These are phyloP conservation scores for Dufourea novaeangliae DNA, from an alignment of 1,140 invertebrate genomes.

Conservation along the genomic window DNA sequence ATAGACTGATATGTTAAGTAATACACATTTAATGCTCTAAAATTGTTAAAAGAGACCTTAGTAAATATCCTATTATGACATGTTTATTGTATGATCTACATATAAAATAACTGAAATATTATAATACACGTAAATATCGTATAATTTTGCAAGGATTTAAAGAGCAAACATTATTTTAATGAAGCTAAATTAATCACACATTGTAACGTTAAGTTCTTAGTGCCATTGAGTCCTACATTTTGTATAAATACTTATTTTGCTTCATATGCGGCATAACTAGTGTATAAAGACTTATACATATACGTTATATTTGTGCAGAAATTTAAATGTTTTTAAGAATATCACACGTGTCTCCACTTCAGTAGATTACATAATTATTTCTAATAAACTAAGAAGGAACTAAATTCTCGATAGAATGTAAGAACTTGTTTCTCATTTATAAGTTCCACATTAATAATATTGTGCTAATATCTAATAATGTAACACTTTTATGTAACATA, in stretches of 20 bases:
- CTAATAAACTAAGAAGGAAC: slow-evolving; percentile 13
- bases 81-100: slow-evolving; percentile 2
- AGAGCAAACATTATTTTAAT: slow-evolving; percentile 2
- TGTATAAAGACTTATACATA: not conserved
- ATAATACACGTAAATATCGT: not conserved
- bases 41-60: not conserved
- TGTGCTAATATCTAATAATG: slow-evolving; percentile 23
- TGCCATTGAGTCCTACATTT: slow-evolving; percentile 18
- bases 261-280: not conserved
- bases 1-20: not conserved
- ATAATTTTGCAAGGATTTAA: slow-evolving; percentile 23
- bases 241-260: slow-evolving; percentile 20
- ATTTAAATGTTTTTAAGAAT: slow-evolving; percentile 25
- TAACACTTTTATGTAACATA: slow-evolving; percentile 23
- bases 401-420: slow-evolving; percentile 27
- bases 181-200: not conserved
- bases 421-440: slow-evolving; percentile 16
- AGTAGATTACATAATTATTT: not conserved
- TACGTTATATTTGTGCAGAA: slow-evolving; percentile 26
- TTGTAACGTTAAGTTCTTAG: slow-evolving; percentile 12
- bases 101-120: slow-evolving; percentile 16
- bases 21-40: not conserved
- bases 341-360: slow-evolving; percentile 14
- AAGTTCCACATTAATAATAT: slow-evolving; percentile 21
- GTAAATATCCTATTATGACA: slow-evolving; percentile 22